A percentile compares a stretch with the other conserved stretches of the same genome.
phyloP scores from a whole-genome alignment of 2,888 invertebrate genomes.

The Tanypteryx hageni region DNA sequence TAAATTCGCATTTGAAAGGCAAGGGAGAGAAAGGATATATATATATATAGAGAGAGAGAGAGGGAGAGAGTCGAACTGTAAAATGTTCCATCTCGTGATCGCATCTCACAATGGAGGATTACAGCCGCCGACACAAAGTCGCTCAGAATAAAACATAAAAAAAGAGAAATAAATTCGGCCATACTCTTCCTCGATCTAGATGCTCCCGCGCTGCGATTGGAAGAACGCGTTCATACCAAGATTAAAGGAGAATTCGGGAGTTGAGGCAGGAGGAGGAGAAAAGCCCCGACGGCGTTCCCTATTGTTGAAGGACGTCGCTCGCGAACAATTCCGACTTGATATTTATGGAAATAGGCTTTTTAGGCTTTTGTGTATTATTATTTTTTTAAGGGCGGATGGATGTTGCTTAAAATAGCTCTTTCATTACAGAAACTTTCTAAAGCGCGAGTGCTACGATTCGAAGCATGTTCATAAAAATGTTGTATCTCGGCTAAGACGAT shows the following conservation, averaged over 20 bases:
- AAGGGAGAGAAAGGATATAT: not conserved
- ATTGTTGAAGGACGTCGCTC: too few relatives aligned
- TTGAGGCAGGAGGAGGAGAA: too few relatives aligned
- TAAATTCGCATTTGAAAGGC: slow-evolving; percentile 22
- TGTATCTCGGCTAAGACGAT: too few relatives aligned
- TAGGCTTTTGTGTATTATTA: too few relatives aligned
- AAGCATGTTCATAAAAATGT: too few relatives aligned
- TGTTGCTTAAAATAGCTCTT: too few relatives aligned
- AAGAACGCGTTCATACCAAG: not conserved
- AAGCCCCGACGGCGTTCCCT: too few relatives aligned
- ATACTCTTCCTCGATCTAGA: not conserved
- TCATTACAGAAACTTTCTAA: too few relatives aligned
- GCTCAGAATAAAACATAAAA: not conserved
- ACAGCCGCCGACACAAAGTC: not conserved
- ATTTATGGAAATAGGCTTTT: too few relatives aligned
- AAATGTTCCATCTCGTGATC: slow-evolving; percentile 28
- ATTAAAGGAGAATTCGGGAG: not conserved
- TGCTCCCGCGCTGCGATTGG: slow-evolving; percentile 9
- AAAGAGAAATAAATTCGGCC: not conserved
- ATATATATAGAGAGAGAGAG: not conserved
- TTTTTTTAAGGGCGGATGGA: too few relatives aligned
- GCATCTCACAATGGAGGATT: not conserved
- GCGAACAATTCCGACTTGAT: too few relatives aligned
- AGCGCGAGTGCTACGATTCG: too few relatives aligned
- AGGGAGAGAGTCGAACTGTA: not conserved